A percentile compares a stretch with the other conserved stretches of the same genome.
phyloP scores from a whole-genome alignment of 2,888 invertebrate species.

The Nysson spinosus region DNA sequence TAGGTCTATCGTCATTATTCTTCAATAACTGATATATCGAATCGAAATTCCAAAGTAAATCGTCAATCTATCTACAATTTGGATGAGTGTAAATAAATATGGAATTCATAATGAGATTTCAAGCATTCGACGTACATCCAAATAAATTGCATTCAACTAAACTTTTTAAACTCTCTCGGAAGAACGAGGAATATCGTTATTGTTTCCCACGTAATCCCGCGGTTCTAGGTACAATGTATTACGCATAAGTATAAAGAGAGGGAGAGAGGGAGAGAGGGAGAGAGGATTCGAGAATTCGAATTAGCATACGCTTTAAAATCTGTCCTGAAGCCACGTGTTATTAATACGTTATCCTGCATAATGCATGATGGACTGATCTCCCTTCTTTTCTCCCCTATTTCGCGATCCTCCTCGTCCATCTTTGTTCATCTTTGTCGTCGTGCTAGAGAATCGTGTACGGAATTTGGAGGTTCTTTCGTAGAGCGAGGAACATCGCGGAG shows the following conservation, averaged over 20 bases:
- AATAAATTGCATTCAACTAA: too few relatives aligned
- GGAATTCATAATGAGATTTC: too few relatives aligned
- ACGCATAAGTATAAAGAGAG: constrained; percentile 1
- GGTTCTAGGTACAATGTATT: not conserved
- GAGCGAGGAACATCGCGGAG: constrained; percentile 18
- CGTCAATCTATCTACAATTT: too few relatives aligned
- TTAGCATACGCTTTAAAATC: constrained; percentile 46
- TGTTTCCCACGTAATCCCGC: constrained; percentile 8
- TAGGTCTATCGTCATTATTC: too few relatives aligned
- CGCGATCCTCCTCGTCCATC: constrained; percentile 38
- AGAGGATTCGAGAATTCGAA: constrained; percentile 12
- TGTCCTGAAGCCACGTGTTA: constrained; percentile 30
- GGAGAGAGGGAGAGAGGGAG: too few relatives aligned
- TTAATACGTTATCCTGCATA: constrained; percentile 55
- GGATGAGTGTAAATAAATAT: too few relatives aligned
- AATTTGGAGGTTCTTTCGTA: constrained; percentile 34
- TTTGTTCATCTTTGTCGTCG: too few relatives aligned
- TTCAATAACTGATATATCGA: too few relatives aligned
- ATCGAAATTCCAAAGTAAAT: too few relatives aligned
- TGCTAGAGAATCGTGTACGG: constrained; percentile 31
- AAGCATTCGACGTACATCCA: too few relatives aligned
- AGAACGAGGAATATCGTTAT: too few relatives aligned
- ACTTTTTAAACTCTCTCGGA: too few relatives aligned
- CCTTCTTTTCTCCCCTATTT: constrained; percentile 7
- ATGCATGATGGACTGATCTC: constrained; percentile 42